phyloP scores from a whole-genome alignment of 2,888 invertebrate species.

The Latheticus oryzae region DNA sequence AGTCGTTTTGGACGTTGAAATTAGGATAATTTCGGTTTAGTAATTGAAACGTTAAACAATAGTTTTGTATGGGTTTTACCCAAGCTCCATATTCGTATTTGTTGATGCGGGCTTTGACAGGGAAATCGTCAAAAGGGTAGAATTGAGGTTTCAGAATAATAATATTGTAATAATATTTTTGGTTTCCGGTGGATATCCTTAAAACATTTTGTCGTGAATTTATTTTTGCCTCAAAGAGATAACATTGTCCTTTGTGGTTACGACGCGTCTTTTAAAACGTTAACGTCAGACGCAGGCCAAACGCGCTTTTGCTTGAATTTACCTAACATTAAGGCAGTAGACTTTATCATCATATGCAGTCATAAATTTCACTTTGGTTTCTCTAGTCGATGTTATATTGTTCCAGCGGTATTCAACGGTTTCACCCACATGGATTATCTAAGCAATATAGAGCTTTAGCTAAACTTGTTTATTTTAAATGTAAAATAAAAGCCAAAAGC shows the following conservation, averaged over 20 bases:
- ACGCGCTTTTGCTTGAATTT: constrained; percentile 43
- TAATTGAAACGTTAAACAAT: constrained; percentile 6
- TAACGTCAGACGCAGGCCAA: constrained; percentile 42
- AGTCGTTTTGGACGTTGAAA: too few species aligned
- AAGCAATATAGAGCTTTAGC: constrained; percentile 30
- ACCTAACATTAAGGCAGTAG: constrained; percentile 44
- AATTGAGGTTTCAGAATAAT: constrained; percentile 8
- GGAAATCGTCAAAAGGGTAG: constrained; percentile 1
- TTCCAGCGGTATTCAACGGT: constrained; percentile 44
- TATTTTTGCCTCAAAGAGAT: constrained; percentile 44
- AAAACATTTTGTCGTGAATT: constrained; percentile 37
- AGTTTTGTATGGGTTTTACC: not conserved
- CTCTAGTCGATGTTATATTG: constrained; percentile 42
- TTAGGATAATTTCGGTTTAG: constrained; percentile 5
- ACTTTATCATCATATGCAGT: constrained; percentile 45
- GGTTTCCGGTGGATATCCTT: constrained; percentile 24
- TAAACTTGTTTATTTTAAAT: constrained; percentile 40
- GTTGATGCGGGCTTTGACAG: constrained; percentile 9
- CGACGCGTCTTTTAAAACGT: constrained; percentile 45
- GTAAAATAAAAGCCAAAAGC: constrained; percentile 26
- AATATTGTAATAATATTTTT: constrained; percentile 33
- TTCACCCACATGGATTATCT: constrained; percentile 43
- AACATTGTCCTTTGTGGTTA: constrained; percentile 44
- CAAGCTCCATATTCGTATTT: constrained; percentile 1
- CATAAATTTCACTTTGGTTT: constrained; percentile 47